These are phyloP conservation scores for Pedetes capensis DNA, from an alignment of 2,113 vertebrate species.

Conservation along the genomic window DNA sequence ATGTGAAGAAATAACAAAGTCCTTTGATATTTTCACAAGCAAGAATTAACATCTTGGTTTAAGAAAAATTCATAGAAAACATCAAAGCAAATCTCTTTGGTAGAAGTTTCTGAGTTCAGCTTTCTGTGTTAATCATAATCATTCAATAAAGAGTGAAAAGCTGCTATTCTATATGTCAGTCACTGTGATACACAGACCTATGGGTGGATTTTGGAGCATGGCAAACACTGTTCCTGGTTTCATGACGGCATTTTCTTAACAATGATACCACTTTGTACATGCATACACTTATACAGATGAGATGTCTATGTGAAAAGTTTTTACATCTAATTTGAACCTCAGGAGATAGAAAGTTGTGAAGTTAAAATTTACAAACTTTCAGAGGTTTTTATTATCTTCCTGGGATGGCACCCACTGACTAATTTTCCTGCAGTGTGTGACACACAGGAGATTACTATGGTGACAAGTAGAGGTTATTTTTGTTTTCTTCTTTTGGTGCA, in stretches of 20 bases:
- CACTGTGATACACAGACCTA: background rate
- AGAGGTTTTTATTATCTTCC: background rate
- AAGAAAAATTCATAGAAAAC: conserved; percentile 7
- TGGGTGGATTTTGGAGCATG: background rate
- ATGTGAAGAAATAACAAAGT: conserved; percentile 40
- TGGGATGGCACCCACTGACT: background rate
- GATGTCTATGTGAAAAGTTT: background rate
- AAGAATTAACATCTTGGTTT: conserved; percentile 43
- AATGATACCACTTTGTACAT: background rate
- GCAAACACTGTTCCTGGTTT: background rate
- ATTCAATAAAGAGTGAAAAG: background rate
- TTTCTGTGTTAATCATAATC: background rate
- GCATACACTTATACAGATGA: background rate
- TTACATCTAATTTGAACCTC: background rate
- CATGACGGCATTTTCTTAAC: background rate
- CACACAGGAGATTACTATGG: background rate
- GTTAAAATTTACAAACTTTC: background rate
- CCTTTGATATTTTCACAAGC: conserved; percentile 35
- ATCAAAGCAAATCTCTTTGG: conserved; percentile 23
- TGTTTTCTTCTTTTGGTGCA: background rate
- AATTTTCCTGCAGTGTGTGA: background rate
- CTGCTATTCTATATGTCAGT: background rate
- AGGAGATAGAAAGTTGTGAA: background rate
- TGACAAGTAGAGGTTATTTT: background rate
- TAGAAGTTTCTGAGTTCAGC: background rate